Evolutionary conservation across 1,140 invertebrate species (phyloP), one percentile per base, ranked within the genome.

Genomic region (Tetragnatha versicolor): DNA sequence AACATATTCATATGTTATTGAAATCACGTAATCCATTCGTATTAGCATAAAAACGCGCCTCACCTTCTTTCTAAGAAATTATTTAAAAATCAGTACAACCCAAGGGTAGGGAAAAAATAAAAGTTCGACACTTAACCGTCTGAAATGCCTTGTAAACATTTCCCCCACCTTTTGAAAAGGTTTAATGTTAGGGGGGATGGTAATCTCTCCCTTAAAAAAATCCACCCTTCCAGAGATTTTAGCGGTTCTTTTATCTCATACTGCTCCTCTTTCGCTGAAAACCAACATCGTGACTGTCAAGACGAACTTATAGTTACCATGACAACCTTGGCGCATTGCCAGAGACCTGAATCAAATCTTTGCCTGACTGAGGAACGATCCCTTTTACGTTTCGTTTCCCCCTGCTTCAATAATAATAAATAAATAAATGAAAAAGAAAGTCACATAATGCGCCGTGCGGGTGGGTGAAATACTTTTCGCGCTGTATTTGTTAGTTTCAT

Each of bases 221-320:
- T 53, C 7, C 25, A 14, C 45, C 65, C 27, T 29, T n/a, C 27
- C 14, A 27, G 17, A 4, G 37, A 20, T 55, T 25, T 45, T 53
- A 70, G 37, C 47, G 33, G 66, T 63, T 45, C 47, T 53, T 58
- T 27, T 53, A 35, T 72, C 55, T 72, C 45, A 37, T 58, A 55
- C 27, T 72, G 51, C 33, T 58, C 35, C n/a, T n/a, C n/a, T n/a
- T 72, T 72, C 60, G 53, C 35, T 35, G 39, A 73, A 73, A 73
- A 61, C 33, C 29, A 61, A 73, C 70, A 73, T 73, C 70, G 55
- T 61, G 55, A 73, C 55, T 58, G 53, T 73, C 70, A 61, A 73
- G 39, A 73, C 37, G 55, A 61, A 58, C 42, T 73, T 73, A 47
- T 58, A 45, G 70, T 73, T 47, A 42, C 55, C 20, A 73, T 73